These are phyloP conservation scores for Antheraea assamensis DNA, from an alignment of 2,888 invertebrate genomes.

Conservation along the genomic window DNA sequence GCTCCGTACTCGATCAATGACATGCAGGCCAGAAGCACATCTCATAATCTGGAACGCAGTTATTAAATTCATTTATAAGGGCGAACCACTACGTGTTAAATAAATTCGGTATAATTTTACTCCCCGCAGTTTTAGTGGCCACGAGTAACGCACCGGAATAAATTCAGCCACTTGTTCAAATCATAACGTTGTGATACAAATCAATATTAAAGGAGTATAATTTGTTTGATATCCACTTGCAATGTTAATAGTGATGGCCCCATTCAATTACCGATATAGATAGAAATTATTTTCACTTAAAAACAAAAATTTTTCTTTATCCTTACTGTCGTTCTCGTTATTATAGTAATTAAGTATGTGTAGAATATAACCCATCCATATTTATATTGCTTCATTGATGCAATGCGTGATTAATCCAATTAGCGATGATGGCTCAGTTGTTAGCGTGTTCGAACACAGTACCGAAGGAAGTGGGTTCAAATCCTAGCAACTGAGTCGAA, in stretches of 20 bases:
- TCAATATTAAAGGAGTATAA: slow-evolving; percentile 76
- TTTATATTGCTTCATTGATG: too few species aligned
- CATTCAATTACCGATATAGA: slow-evolving; percentile 16
- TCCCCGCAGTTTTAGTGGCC: slow-evolving; percentile 12
- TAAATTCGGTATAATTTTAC: not conserved
- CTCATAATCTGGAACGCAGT: too few species aligned
- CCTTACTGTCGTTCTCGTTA: not conserved
- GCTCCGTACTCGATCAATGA: too few species aligned
- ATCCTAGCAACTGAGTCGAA: too few species aligned
- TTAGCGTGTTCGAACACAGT: too few species aligned
- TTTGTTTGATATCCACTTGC: slow-evolving; percentile 77
- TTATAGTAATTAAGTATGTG: too few species aligned
- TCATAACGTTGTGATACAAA: slow-evolving; percentile 77
- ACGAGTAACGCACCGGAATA: slow-evolving; percentile 46
- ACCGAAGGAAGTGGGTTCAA: too few species aligned
- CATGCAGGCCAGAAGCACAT: too few species aligned
- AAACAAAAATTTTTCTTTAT: not conserved
- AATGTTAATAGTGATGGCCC: slow-evolving; percentile 43
- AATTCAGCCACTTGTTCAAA: slow-evolving; percentile 76
- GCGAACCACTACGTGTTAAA: not conserved
- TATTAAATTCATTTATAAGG: too few species aligned
- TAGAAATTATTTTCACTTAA: slow-evolving; percentile 29
- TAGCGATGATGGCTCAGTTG: too few species aligned
- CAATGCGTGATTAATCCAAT: too few species aligned
- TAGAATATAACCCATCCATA: too few species aligned